These are phyloP conservation scores for Sebastes minor DNA, from an alignment of 2,797 vertebrate species.

Conservation along the genomic window DNA sequence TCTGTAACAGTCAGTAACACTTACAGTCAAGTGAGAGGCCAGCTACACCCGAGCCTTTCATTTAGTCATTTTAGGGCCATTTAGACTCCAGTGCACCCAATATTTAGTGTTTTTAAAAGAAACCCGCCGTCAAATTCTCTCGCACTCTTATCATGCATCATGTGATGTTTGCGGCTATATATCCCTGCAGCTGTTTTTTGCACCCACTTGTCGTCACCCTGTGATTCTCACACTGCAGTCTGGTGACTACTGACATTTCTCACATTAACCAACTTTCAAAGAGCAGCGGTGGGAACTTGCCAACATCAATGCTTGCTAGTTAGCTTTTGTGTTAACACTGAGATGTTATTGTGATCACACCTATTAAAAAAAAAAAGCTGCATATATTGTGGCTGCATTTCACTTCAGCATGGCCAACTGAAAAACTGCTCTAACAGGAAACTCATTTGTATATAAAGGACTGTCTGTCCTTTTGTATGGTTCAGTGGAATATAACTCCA, in stretches of 20 bases:
- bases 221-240: neutral
- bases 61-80: neutral
- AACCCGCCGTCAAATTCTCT: neutral
- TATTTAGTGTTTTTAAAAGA: neutral
- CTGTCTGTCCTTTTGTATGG: neutral
- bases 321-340: neutral
- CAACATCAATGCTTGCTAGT: neutral
- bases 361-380: neutral
- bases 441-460: neutral
- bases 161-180: neutral
- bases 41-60: neutral
- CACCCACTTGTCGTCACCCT: neutral
- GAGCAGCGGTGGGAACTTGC: neutral
- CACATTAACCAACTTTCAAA: conserved; percentile 5
- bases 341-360: neutral
- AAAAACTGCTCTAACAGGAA: neutral
- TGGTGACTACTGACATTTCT: neutral
- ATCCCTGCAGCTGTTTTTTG: neutral
- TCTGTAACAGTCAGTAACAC: conserved; percentile 20
- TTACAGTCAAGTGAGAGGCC: neutral
- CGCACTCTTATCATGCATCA: neutral
- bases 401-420: too few relatives aligned
- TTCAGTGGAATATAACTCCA: too few relatives aligned
- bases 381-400: neutral
- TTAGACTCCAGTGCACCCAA: neutral